Evolutionary conservation across 2,113 vertebrate species (phyloP).

Genomic region (Solea senegalensis): DNA sequence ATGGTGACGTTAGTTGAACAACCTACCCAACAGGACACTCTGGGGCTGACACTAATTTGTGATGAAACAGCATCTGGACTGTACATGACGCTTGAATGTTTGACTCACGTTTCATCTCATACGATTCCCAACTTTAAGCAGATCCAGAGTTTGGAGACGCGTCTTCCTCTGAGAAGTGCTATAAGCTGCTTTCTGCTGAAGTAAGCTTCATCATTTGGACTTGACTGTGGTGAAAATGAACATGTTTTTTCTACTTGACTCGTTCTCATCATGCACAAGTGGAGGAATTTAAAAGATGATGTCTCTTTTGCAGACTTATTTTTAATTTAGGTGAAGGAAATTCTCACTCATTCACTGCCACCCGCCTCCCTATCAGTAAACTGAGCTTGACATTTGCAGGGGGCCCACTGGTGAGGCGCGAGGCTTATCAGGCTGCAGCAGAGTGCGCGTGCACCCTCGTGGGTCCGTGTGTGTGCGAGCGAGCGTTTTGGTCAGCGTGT

Average conservation of each 20-base stretch:
- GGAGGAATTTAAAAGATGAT: constrained; percentile 57
- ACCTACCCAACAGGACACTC: constrained; percentile 34
- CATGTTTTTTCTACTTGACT: constrained; percentile 26
- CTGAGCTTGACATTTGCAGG: constrained; percentile 71
- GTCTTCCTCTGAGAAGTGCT: constrained; percentile 29
- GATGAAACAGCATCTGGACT: constrained; percentile 41
- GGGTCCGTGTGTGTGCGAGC: constrained; percentile 8
- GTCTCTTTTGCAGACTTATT: constrained; percentile 45
- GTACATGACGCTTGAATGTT: constrained; percentile 19
- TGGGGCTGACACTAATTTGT: constrained; percentile 20
- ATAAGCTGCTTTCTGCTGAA: constrained; percentile 64
- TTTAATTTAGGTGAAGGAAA: constrained; percentile 56
- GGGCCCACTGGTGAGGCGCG: constrained; percentile 54
- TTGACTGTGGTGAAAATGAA: constrained; percentile 19
- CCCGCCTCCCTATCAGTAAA: constrained; percentile 49
- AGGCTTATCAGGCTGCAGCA: constrained; percentile 70
- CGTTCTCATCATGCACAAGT: constrained; percentile 44
- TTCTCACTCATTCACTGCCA: constrained; percentile 44
- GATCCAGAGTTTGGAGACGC: constrained; percentile 43
- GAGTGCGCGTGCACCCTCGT: constrained; percentile 15
- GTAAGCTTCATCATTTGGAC: constrained; percentile 43
- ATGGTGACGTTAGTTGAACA: constrained; percentile 55
- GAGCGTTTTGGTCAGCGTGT: constrained; percentile 13
- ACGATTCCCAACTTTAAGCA: constrained; percentile 27
- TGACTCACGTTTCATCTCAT: constrained; percentile 42